Percentiles rank a stretch among this genome's conserved stretches.
These are phyloP conservation scores for Apeltes quadracus DNA, from an alignment of 2,113 vertebrate species.

Conservation along the genomic window DNA sequence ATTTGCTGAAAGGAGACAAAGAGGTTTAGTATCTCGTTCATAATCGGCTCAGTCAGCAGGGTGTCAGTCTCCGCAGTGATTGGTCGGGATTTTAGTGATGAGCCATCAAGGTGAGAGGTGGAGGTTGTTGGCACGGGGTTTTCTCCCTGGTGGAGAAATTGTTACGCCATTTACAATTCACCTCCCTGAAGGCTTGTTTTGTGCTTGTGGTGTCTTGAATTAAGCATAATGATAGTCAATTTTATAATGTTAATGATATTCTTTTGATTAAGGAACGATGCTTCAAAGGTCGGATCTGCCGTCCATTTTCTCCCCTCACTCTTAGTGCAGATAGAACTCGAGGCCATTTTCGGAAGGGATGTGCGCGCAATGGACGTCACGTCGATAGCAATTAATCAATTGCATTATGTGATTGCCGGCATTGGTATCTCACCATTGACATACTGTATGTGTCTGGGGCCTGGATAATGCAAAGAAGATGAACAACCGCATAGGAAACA, in stretches of 20 bases:
- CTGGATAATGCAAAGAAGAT: background rate
- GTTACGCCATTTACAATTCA: background rate
- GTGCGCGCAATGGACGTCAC: background rate
- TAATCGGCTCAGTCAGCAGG: constrained; percentile 42
- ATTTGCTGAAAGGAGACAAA: constrained; percentile 11
- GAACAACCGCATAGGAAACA: background rate
- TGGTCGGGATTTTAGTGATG: constrained; percentile 34
- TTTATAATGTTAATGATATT: background rate
- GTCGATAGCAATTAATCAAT: background rate
- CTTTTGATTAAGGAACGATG: background rate
- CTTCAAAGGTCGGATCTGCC: background rate
- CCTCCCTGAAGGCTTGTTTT: background rate
- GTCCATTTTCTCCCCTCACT: background rate
- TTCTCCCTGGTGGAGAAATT: constrained; percentile 16
- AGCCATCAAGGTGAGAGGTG: constrained; percentile 27
- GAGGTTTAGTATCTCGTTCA: constrained; percentile 6
- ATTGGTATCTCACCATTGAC: background rate
- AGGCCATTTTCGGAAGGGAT: background rate
- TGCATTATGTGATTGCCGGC: background rate
- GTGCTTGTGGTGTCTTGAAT: background rate
- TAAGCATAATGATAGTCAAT: background rate
- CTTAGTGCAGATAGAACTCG: background rate
- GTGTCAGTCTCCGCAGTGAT: constrained; percentile 41
- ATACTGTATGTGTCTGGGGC: background rate
- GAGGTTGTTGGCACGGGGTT: constrained; percentile 15